Percentiles rank a stretch among this genome's conserved stretches.
These are phyloP conservation scores for Aurelia aurita DNA, from an alignment of 30 jellyfish, hydroid and myxozoan species.

Conservation along the genomic window DNA sequence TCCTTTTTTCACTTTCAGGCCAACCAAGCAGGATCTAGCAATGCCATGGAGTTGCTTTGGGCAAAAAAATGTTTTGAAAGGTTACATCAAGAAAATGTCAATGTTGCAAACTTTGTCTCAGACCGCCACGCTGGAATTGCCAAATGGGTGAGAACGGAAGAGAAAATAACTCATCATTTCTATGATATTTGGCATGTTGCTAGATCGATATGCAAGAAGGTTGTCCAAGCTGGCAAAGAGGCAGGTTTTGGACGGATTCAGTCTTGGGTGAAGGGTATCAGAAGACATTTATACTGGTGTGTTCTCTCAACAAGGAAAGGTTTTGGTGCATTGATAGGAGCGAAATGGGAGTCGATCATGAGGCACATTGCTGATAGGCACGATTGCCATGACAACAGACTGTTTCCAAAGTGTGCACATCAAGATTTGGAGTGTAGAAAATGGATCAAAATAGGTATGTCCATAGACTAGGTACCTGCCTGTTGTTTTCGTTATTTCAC, in stretches of 20 bases:
- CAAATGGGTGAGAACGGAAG: neutral
- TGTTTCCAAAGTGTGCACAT: constrained; percentile 8
- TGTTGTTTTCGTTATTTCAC: neutral
- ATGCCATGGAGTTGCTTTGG: too few relatives aligned
- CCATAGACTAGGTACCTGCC: neutral
- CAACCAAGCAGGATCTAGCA: too few relatives aligned
- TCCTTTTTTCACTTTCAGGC: too few relatives aligned
- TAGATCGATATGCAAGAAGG: too few relatives aligned
- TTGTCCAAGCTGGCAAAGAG: constrained; percentile 9
- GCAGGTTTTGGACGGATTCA: neutral
- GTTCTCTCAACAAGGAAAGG: constrained; percentile 15
- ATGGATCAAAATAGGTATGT: neutral
- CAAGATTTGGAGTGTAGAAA: neutral
- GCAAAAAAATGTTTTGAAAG: neutral
- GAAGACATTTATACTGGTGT: constrained; percentile 20
- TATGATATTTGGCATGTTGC: too few relatives aligned
- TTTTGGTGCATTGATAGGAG: neutral
- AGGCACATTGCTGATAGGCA: constrained; percentile 7
- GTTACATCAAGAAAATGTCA: neutral
- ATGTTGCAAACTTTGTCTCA: too few relatives aligned
- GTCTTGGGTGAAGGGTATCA: constrained; percentile 15
- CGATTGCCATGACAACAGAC: neutral
- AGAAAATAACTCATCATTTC: neutral
- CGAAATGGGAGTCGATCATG: constrained; percentile 17
- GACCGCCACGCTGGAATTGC: too few relatives aligned